Base-by-base conservation (phyloP, 2,888 invertebrate genomes). In the Pandemis cinnamomeana region DNA sequence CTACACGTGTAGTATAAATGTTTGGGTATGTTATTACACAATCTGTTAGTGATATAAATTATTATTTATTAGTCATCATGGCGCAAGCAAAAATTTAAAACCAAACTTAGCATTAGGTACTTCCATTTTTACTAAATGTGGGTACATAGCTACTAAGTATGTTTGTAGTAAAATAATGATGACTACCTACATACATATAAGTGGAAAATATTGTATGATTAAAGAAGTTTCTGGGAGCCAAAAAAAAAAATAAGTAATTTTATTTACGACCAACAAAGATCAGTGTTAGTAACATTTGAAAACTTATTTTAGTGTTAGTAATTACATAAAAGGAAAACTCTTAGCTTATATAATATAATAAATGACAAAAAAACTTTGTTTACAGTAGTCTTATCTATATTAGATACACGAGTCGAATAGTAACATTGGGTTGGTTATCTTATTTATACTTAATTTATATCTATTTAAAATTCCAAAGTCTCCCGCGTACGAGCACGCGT, bases 21-120 rank as follows among this genome's bases (percentile, higher is more conserved):
- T 58, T 58, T 58, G 58, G 27, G 58, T 58, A 11, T 27, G 27
- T 27, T 27, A 27, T 58, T 58, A 20, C 55, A 58, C 58, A 48
- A 71, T 79, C 48, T 74, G 90, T 90, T 51, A 55, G 11, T 58
- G 27, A 58, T 58, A 58, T 58, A 51, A 51, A 51, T 13, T 4
- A 51, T 51, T 1, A 20, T 0, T 20, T 1, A 20, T 10, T 27
- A 27, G 11, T 58, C 27, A 58, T 27, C 58, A 27, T 58, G 27
- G 27, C 1, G 8, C 20, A 58, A 58, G 27, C 11, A 58, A 55
- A 15, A 1, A 44, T 7, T 7, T 8, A 44, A 44, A 44, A 44
- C 8, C 8, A 44, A 44, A 44, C 27, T 27, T 27, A 36, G 20
- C 27, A 2, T 36, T 36, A n/a, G n/a, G n/a, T n/a, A 36, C 27